Percentiles rank a stretch among this genome's conserved stretches.
phyloP scores from a whole-genome alignment of 2,888 invertebrate genomes.

The Rhagonycha fulva region DNA sequence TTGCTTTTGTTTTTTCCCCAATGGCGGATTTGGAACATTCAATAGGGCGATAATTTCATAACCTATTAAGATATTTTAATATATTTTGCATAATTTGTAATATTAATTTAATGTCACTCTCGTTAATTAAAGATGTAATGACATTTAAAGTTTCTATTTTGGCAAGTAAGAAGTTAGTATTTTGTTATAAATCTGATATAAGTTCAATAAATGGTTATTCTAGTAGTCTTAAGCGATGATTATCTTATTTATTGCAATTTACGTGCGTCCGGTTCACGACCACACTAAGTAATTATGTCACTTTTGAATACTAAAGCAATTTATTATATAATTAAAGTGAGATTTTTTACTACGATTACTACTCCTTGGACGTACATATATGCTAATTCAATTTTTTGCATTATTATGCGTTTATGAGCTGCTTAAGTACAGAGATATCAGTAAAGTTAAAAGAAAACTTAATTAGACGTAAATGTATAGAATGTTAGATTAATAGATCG shows the following conservation, averaged over 20 bases:
- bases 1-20: not conserved
- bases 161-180: not conserved
- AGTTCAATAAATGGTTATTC: constrained; percentile 20
- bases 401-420: not conserved
- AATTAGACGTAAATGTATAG: not conserved
- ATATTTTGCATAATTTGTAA: not conserved
- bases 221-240: constrained; percentile 10
- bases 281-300: constrained; percentile 14
- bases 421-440: not conserved
- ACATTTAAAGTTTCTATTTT: not conserved
- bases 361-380: not conserved
- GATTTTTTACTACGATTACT: not conserved
- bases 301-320: constrained; percentile 1
- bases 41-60: not conserved
- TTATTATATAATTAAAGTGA: constrained; percentile 1
- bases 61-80: not conserved
- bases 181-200: constrained; percentile 17
- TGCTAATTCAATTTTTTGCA: not conserved
- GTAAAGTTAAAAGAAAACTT: not conserved
- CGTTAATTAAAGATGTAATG: not conserved
- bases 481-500: not conserved
- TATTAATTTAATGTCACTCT: not conserved
- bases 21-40: not conserved
- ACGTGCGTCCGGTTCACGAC: constrained; percentile 20
- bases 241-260: constrained; percentile 15